Conservation (phyloP, 2,797 vertebrate genomes). For the Xyrichtys novacula region DNA sequence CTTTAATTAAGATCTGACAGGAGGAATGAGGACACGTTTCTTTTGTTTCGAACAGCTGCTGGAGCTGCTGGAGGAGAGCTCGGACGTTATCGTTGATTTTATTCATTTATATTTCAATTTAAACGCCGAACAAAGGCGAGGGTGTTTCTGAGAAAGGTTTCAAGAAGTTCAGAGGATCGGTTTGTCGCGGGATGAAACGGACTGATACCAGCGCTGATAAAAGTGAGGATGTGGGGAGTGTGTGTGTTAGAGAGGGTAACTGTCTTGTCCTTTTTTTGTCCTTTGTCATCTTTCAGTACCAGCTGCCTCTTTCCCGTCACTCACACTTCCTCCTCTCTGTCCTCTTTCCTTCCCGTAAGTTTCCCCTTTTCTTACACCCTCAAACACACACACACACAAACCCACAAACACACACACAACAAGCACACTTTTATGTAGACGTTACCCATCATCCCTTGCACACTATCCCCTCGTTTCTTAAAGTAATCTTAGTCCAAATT, state of each 20-base stretch:
- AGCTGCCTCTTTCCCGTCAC: slow-evolving; percentile 49
- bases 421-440: neutral
- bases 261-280: slow-evolving; percentile 27
- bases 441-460: too few relatives aligned
- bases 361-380: slow-evolving; percentile 47
- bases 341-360: slow-evolving; percentile 73
- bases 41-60: slow-evolving; percentile 3
- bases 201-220: slow-evolving; percentile 3
- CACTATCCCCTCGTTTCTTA: too few relatives aligned
- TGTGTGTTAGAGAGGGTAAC: slow-evolving; percentile 29
- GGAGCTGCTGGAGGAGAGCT: neutral
- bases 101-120: too few relatives aligned
- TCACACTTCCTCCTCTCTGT: slow-evolving; percentile 58
- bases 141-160: too few relatives aligned
- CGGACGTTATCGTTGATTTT: neutral
- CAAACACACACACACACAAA: neutral
- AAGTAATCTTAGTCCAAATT: too few relatives aligned
- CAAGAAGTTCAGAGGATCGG: neutral
- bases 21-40: slow-evolving; percentile 18
- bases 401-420: neutral
- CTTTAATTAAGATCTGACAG: slow-evolving; percentile 43
- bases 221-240: slow-evolving; percentile 7
- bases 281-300: slow-evolving; percentile 25
- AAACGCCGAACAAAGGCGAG: too few relatives aligned
- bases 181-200: neutral